These are phyloP conservation scores for Drosophila pseudoobscura DNA, from an alignment of 1,140 invertebrate species.

Conservation along the genomic window DNA sequence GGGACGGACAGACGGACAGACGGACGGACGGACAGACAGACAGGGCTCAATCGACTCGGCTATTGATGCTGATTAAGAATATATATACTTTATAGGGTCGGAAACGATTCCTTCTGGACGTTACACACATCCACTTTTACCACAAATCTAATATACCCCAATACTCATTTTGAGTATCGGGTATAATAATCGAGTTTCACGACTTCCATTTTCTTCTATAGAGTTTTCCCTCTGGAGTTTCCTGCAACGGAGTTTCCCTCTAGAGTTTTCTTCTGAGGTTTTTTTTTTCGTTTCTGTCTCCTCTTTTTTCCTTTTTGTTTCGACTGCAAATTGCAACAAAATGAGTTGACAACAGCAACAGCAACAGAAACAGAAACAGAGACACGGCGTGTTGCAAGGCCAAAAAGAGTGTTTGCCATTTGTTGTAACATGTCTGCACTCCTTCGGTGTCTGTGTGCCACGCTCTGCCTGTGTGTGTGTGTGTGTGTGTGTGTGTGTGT, in stretches of 20 bases:
- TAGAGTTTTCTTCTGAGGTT: not conserved
- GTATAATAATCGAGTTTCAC: slow-evolving; percentile 69
- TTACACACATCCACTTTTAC: too few relatives aligned
- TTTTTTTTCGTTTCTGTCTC: too few relatives aligned
- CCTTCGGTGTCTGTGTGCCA: not conserved
- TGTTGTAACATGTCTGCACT: slow-evolving; percentile 61
- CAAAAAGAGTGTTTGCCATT: slow-evolving; percentile 54
- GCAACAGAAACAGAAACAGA: too few relatives aligned
- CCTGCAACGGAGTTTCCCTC: not conserved
- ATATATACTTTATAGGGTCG: too few relatives aligned
- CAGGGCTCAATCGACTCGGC: too few relatives aligned
- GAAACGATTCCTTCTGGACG: too few relatives aligned
- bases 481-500: slow-evolving; percentile 28
- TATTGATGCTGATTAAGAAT: too few relatives aligned
- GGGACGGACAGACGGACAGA: too few relatives aligned
- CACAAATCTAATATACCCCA: too few relatives aligned
- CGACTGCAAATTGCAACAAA: slow-evolving; percentile 69
- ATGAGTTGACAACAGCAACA: slow-evolving; percentile 67
- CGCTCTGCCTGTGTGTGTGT: not conserved
- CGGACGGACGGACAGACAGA: too few relatives aligned
- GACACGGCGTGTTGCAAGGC: slow-evolving; percentile 33
- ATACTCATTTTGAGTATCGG: too few relatives aligned
- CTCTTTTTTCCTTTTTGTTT: slow-evolving; percentile 12
- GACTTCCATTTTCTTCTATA: not conserved
- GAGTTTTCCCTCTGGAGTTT: too few relatives aligned